Base-by-base conservation (phyloP, 2,797 vertebrate genomes). In the Arctocebus calabarensis region DNA sequence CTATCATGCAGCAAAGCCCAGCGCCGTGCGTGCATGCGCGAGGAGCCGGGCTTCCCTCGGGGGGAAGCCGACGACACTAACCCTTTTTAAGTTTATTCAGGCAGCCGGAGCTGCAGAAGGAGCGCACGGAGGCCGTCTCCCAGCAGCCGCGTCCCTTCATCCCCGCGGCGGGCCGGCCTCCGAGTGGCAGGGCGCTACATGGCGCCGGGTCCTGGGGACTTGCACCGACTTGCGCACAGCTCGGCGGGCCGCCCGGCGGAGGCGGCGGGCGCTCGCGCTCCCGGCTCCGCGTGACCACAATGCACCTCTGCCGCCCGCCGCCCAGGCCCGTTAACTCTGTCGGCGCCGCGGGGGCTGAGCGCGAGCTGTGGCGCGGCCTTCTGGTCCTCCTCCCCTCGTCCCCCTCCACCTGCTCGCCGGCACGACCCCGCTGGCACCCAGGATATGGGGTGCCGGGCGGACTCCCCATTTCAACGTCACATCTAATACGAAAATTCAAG, bases 81-180 rank as follows among this genome's bases (percentile, higher is more conserved):
- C 99, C 99, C 99, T 99, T 99, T 98, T 98, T 99, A 98, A 99
- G 98, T 98, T 99, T 99, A 99, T 98, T 99, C 98, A 99, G 99
- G 97, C 99, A 99, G 99, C 99, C 98, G 5, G 99, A 99, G 98
- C 99, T 99, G 99, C 99, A 99, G 99, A 99, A 99, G 98, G 99
- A 99, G 96, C 99, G 99, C 90, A 99, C 98, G 91, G 98, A 98
- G 98, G 99, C 99, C 0, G 99, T 96, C 98, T 99, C 99, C 99
- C 99, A 99, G 99, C 99, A 99, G 98, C 99, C 99, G 98, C 99
- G 99, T 97, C 99, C 99, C 99, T 99, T 99, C 99, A 99, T 99
- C 98, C 99, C 99, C 97, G 98, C 96, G 66, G 98, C 94, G 6
- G 97, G 97, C 88, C 43, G 34, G 96, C 97, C 96, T 86, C 96